Evolutionary conservation across 2,888 invertebrate species (phyloP).

Genomic region (Drosophila stalkeri): DNA sequence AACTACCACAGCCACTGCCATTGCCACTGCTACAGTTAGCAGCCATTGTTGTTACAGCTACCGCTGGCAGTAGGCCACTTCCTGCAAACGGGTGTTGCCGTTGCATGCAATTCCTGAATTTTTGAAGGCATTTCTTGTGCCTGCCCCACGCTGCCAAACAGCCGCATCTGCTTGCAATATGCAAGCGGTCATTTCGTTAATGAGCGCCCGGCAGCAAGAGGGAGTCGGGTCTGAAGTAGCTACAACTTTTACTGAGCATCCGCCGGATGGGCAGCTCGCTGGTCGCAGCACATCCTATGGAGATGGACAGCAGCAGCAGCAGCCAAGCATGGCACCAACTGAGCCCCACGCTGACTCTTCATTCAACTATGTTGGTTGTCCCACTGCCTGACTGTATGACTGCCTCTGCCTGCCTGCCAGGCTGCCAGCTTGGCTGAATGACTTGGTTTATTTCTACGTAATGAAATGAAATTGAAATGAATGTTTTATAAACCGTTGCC

Average conservation of each 20-base stretch:
- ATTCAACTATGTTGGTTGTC: conserved; percentile 13
- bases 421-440: conserved; percentile 51
- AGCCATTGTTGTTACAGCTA: conserved; percentile 24
- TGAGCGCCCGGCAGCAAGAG: conserved; percentile 69
- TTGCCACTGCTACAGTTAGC: conserved; percentile 9
- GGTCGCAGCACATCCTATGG: conserved; percentile 24
- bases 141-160: conserved; percentile 28
- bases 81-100: conserved; percentile 53
- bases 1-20: conserved; percentile 8
- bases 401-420: conserved; percentile 10
- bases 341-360: conserved; percentile 28
- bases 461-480: conserved; percentile 81
- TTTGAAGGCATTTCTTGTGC: conserved; percentile 73
- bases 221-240: conserved; percentile 20
- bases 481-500: conserved; percentile 73
- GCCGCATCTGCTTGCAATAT: conserved; percentile 61
- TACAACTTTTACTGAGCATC: conserved; percentile 73
- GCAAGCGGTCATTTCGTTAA: conserved; percentile 83
- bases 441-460: conserved; percentile 78
- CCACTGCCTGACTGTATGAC: conserved; percentile 9
- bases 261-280: conserved; percentile 56
- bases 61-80: conserved; percentile 76
- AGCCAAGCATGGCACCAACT: conserved; percentile 29
- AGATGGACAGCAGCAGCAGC: conserved; percentile 51
- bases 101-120: conserved; percentile 73